These are phyloP conservation scores for Mercenaria mercenaria DNA, from an alignment of 1,140 invertebrate genomes.

Conservation along the genomic window DNA sequence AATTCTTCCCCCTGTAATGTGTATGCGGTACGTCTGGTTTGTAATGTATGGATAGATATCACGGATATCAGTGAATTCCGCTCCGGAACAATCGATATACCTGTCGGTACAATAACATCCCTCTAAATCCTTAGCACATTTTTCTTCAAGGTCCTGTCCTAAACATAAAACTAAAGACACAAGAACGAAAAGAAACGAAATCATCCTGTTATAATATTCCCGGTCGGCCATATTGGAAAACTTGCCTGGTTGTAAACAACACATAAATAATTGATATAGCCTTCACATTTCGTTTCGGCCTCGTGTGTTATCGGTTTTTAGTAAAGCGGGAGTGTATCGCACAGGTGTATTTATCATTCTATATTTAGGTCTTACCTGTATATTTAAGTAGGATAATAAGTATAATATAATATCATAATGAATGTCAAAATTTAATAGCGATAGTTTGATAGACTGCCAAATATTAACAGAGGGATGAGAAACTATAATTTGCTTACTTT, in stretches of 20 bases:
- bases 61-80: conserved; percentile 14
- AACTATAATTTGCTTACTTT: too few species aligned
- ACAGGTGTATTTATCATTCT: too few species aligned
- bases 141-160: background rate
- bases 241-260: background rate
- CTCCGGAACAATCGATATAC: conserved; percentile 10
- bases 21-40: background rate
- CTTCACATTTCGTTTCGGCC: background rate
- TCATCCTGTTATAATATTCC: background rate
- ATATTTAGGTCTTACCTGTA: too few species aligned
- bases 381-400: too few species aligned
- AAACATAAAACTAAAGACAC: background rate
- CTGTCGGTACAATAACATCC: conserved; percentile 43
- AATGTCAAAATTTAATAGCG: too few species aligned
- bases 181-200: background rate
- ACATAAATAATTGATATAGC: background rate
- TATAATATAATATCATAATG: too few species aligned
- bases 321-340: background rate
- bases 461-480: too few species aligned
- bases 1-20: conserved; percentile 11
- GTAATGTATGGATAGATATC: conserved; percentile 47
- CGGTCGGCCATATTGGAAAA: conserved; percentile 12
- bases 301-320: background rate
- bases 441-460: too few species aligned
- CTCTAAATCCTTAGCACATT: background rate